Conservation (phyloP, 2,797 vertebrate species). For the Danionella dracula region DNA sequence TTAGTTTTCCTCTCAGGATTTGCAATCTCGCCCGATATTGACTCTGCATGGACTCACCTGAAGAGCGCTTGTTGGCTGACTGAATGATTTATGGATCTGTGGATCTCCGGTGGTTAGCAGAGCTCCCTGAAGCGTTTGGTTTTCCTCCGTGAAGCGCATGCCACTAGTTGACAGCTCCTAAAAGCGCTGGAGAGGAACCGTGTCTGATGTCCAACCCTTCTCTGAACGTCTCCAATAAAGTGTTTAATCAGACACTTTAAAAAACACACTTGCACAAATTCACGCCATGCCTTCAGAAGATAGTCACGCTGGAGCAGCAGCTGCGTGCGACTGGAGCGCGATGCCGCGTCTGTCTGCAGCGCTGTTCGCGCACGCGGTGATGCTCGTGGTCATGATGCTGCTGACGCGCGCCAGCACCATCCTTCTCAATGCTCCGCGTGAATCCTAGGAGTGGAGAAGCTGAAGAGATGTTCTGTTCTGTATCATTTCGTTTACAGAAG, state of each 20-base stretch:
- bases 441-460: no score
- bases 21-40: no score
- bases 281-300: background rate
- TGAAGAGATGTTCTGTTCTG: background rate
- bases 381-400: background rate
- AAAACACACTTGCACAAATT: background rate
- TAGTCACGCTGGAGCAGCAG: background rate
- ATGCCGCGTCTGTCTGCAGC: background rate
- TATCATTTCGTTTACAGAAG: background rate
- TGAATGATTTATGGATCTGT: no score
- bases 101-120: background rate
- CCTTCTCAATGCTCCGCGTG: background rate
- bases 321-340: background rate
- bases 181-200: background rate
- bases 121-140: no score
- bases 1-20: no score
- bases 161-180: constrained; percentile 4
- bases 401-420: background rate
- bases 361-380: no score
- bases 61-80: no score
- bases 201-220: background rate
- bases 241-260: no score
- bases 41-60: no score
- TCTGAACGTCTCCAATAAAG: no score
- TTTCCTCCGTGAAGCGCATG: background rate